phyloP scores from a whole-genome alignment of 2,888 invertebrate species.

The Eueremaeus valkanovi region DNA sequence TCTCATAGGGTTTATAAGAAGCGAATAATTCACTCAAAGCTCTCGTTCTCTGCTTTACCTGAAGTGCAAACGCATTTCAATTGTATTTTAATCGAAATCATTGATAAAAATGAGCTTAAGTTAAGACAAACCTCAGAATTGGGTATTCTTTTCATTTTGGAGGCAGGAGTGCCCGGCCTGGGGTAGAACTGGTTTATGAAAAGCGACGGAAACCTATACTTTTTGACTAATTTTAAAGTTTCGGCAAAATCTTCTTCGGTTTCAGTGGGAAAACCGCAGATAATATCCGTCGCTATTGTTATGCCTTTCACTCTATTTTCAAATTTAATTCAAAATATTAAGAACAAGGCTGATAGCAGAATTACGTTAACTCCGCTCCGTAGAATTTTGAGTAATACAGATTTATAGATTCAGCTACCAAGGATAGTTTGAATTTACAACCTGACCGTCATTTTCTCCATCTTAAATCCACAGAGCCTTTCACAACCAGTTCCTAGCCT shows the following conservation, averaged over 20 bases:
- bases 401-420: too few species aligned
- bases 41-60: constrained; percentile 86
- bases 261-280: constrained; percentile 97
- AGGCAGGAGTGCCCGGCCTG: constrained; percentile 92
- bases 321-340: constrained; percentile 1
- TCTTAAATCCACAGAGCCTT: too few species aligned
- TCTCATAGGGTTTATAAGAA: constrained; percentile 77
- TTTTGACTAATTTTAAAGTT: constrained; percentile 73
- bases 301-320: constrained; percentile 72
- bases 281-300: constrained; percentile 95
- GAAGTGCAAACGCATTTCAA: constrained; percentile 41
- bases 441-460: too few species aligned
- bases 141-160: constrained; percentile 76
- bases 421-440: too few species aligned
- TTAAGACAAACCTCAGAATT: constrained; percentile 61
- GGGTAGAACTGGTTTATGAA: constrained; percentile 99
- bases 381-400: too few species aligned
- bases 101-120: not conserved
- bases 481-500: too few species aligned
- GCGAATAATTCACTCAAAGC: constrained; percentile 77
- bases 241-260: constrained; percentile 82
- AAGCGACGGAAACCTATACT: constrained; percentile 84
- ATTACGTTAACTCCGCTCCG: too few species aligned
- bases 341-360: too few species aligned
- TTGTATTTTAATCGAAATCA: too few species aligned